Percentiles rank a stretch among this genome's conserved stretches.
Conservation (phyloP, 2,797 vertebrate species). For the Enteromius treurensis region DNA sequence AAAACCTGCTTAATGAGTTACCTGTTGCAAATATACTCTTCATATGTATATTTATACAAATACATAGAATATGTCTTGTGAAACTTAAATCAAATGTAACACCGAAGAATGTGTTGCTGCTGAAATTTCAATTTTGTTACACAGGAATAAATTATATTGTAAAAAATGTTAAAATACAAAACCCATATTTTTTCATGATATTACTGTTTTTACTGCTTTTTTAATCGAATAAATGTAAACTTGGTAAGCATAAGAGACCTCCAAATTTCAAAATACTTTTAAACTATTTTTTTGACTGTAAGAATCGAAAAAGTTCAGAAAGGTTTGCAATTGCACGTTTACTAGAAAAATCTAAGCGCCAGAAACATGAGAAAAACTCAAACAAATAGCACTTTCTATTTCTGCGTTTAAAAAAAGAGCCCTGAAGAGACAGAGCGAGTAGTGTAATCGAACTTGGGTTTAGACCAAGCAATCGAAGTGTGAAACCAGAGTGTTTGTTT, state of each 20-base stretch:
- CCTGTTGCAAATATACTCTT: no score
- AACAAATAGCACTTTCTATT: slow-evolving; percentile 1
- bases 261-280: background rate
- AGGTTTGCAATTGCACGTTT: background rate
- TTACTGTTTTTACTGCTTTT: background rate
- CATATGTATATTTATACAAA: background rate
- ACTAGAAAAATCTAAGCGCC: background rate
- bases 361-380: background rate
- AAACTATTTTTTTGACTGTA: background rate
- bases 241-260: background rate
- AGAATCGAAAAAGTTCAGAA: background rate
- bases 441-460: slow-evolving; percentile 3
- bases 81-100: background rate
- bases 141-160: background rate
- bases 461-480: background rate
- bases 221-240: background rate
- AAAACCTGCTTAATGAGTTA: no score
- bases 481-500: slow-evolving; percentile 17
- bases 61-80: background rate
- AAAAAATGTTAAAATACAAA: background rate
- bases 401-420: slow-evolving; percentile 1
- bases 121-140: background rate
- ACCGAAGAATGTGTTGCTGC: background rate
- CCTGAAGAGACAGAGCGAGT: background rate
- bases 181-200: background rate